Evolutionary conservation across 2,113 vertebrate species (phyloP).

Genomic region (Canis aureus): DNA sequence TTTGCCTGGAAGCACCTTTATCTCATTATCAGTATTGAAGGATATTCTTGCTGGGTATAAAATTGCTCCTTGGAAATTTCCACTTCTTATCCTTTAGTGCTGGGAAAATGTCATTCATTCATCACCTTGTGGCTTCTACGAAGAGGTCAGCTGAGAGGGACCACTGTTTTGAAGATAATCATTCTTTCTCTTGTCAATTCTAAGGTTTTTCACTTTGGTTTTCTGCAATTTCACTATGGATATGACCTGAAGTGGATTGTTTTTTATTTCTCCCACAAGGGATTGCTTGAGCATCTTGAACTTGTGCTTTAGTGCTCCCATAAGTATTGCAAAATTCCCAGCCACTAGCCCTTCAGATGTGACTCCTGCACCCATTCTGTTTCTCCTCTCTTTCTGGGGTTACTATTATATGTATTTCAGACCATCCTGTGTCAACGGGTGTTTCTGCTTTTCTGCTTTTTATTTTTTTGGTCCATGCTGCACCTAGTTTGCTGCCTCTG

Average conservation of each 20-base stretch:
- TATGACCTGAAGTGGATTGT: not conserved
- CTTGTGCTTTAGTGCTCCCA: not conserved
- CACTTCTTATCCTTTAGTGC: not conserved
- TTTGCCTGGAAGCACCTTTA: not conserved
- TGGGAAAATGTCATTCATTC: not conserved
- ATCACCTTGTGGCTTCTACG: too few species aligned
- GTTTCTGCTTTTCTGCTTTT: not conserved
- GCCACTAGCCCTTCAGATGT: accelerated
- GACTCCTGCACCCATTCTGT: accelerated
- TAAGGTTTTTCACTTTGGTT: not conserved
- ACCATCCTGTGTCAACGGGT: accelerated
- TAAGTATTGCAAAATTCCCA: not conserved
- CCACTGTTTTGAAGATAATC: too few species aligned
- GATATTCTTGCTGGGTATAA: not conserved
- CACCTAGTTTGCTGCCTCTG: not conserved
- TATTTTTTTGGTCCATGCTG: not conserved
- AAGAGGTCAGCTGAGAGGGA: too few species aligned
- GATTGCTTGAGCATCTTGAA: not conserved
- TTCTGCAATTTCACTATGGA: not conserved
- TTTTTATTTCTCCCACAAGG: accelerated
- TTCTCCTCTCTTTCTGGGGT: not conserved
- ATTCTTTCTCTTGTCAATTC: not conserved
- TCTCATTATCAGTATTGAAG: not conserved
- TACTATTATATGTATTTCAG: accelerated
- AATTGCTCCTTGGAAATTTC: not conserved